Evolutionary conservation across 2,797 vertebrate genomes (phyloP).

Genomic region (Pipistrellus nathusii): DNA sequence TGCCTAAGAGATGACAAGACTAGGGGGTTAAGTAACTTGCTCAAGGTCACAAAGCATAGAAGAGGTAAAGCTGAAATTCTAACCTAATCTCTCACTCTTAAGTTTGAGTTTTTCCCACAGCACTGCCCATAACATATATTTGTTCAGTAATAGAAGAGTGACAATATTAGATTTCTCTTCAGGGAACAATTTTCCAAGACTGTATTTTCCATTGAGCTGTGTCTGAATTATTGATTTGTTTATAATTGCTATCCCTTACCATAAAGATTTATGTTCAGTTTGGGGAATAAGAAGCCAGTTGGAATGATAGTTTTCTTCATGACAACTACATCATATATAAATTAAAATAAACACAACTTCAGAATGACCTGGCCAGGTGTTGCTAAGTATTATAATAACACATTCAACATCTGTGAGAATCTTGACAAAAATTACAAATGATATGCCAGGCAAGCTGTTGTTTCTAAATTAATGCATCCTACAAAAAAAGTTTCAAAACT

Average conservation of each 20-base stretch:
- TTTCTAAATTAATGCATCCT: slow-evolving; percentile 34
- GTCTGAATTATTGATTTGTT: slow-evolving; percentile 75
- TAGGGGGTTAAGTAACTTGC: neutral
- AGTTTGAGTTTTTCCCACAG: neutral
- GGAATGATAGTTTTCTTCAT: slow-evolving; percentile 54
- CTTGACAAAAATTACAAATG: slow-evolving; percentile 29
- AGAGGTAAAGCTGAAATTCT: neutral
- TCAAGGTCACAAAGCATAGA: neutral
- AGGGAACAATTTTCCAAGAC: slow-evolving; percentile 60
- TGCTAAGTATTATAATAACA: slow-evolving; percentile 40
- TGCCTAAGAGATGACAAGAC: neutral
- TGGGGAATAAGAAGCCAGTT: slow-evolving; percentile 60
- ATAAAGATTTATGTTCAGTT: slow-evolving; percentile 68
- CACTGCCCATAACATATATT: neutral
- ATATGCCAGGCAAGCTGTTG: neutral
- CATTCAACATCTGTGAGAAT: slow-evolving; percentile 68
- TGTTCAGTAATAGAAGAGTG: slow-evolving; percentile 38
- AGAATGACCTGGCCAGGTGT: slow-evolving; percentile 41
- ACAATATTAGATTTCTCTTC: slow-evolving; percentile 60
- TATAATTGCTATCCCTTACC: slow-evolving; percentile 68
- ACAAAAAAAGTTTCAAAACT: neutral
- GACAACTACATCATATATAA: slow-evolving; percentile 57
- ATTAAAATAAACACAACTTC: slow-evolving; percentile 68
- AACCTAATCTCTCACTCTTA: neutral
- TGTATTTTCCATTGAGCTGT: slow-evolving; percentile 57